Base-by-base conservation (phyloP, 64 coral and sea anemone genomes). In the Acropora yongei region DNA sequence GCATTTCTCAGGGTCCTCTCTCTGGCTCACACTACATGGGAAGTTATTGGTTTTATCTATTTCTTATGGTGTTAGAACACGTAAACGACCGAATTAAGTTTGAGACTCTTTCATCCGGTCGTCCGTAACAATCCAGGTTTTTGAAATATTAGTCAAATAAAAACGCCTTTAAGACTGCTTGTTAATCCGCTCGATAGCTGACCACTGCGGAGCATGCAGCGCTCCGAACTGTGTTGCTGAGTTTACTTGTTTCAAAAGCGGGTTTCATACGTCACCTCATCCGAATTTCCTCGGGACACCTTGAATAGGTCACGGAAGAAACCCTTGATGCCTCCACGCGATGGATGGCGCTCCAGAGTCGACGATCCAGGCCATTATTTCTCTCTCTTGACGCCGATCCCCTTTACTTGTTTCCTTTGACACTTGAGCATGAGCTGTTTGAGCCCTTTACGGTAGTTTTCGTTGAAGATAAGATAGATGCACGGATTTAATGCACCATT, bases 401-500 rank as follows among this genome's bases (percentile, higher is more conserved):
- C 61, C 44, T 47, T 11, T 48, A 44, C 44, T 11, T 61, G 17
- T 71, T 85, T 20, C 4, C 45, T 85, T 6, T 13, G 80, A 42
- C 82, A 85, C 18, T n/a, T 85, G 45, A 72, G 44, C 2, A 85
- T 17, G 43, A 85, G 63, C 0, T 44, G 58, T 49, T 49, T 69
- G 19, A 85, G 82, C 8, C 82, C 82, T 69, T 85, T 85, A 43
- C 82, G 82, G 49, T 68, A 91, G 40, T 68, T 83, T 67, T 91
- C 79, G 65, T 96, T 96, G 41, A 96, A 92, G 16, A 92, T 88
- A 55, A 96, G 69, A 69, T 92, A 96, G 18, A 96, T 76, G 74
- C 90, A 96, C 6, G 95, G 95, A 89, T 96, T 96, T 49, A 96
- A 75, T 0, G 95, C 95, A 9, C 91, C 84, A 17, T 96, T 96